Evolutionary conservation across 2,113 vertebrate genomes (phyloP).

Genomic region (Myocastor coypus): DNA sequence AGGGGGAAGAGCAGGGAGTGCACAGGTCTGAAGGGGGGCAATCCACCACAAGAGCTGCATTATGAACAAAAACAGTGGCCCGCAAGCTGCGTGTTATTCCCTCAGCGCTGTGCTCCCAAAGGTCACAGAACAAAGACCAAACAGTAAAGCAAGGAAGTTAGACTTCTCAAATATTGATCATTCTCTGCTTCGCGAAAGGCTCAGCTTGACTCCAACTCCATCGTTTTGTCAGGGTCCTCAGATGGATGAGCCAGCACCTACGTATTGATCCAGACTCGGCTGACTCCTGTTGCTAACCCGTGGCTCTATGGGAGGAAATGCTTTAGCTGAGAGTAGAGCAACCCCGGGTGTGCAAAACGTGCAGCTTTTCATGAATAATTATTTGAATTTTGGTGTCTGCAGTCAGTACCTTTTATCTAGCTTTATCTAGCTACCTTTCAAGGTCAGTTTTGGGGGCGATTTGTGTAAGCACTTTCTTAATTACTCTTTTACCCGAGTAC

Average conservation of each 20-base stretch:
- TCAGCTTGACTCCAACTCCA: neutral
- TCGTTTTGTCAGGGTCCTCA: conserved; percentile 4
- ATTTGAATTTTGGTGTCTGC: neutral
- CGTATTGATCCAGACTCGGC: neutral
- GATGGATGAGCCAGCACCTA: neutral
- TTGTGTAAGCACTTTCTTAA: neutral
- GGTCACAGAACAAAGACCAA: neutral
- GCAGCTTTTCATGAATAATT: neutral
- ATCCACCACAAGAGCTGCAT: neutral
- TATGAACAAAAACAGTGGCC: neutral
- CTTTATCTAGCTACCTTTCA: neutral
- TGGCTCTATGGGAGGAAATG: neutral
- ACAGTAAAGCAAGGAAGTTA: neutral
- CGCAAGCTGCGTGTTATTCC: neutral
- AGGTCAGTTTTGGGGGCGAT: neutral
- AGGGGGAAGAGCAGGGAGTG: neutral
- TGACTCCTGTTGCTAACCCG: neutral
- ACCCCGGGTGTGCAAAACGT: neutral
- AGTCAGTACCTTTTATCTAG: neutral
- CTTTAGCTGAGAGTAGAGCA: neutral
- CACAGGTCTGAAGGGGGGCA: neutral
- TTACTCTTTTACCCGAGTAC: neutral
- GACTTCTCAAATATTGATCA: neutral
- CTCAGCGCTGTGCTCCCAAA: neutral
- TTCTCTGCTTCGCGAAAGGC: neutral